Percentiles rank a stretch among this genome's conserved stretches.
These are phyloP conservation scores for Cryptus armator DNA, from an alignment of 2,888 invertebrate species.

Conservation along the genomic window DNA sequence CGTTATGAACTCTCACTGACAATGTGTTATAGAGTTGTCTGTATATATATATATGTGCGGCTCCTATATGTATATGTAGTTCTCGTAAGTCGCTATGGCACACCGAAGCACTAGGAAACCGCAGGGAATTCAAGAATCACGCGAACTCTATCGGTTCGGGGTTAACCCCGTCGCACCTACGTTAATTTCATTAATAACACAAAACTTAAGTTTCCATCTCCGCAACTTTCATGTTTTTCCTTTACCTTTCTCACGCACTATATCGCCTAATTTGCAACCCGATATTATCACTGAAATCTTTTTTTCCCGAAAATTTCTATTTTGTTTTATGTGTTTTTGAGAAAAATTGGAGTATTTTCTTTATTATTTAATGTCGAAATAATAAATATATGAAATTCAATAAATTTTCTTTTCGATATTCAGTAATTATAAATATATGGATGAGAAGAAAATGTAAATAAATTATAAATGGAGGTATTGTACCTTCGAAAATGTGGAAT, in stretches of 20 bases:
- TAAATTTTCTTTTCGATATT: too few species aligned
- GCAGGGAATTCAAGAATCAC: slow-evolving; percentile 80
- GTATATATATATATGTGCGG: slow-evolving; percentile 1
- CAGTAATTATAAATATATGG: too few species aligned
- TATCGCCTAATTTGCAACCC: background rate
- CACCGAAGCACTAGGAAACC: slow-evolving; percentile 72
- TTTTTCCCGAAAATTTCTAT: too few species aligned
- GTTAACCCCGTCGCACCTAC: slow-evolving; percentile 79
- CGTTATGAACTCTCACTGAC: slow-evolving; percentile 51
- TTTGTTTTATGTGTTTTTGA: too few species aligned
- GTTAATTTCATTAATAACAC: slow-evolving; percentile 79
- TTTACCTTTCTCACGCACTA: background rate
- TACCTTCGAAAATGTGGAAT: too few species aligned
- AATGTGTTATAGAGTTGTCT: slow-evolving; percentile 18
- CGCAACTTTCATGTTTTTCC: background rate
- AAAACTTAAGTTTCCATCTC: background rate
- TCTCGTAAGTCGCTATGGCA: slow-evolving; percentile 48
- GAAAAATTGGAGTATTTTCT: too few species aligned
- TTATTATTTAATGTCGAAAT: too few species aligned
- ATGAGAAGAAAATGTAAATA: too few species aligned
- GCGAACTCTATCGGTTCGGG: slow-evolving; percentile 77
- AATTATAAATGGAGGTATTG: too few species aligned
- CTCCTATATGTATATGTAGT: slow-evolving; percentile 5
- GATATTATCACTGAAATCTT: too few species aligned
- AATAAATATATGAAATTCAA: too few species aligned